A percentile compares a stretch with the other conserved stretches of the same genome.
These are phyloP conservation scores for Patella ulyssiponensis DNA, from an alignment of 2,888 invertebrate genomes.

Conservation along the genomic window DNA sequence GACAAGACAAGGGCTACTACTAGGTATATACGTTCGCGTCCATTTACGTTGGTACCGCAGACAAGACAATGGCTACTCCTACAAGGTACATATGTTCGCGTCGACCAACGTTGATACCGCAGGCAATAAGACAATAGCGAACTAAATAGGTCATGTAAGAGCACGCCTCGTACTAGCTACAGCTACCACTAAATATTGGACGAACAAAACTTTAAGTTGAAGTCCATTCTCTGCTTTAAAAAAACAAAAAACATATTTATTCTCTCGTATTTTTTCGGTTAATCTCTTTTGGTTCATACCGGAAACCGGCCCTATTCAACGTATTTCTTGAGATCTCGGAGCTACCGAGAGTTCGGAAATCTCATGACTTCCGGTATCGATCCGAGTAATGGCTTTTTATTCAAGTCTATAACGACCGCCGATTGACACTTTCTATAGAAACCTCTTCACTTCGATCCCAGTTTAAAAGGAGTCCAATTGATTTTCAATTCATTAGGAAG, in stretches of 20 bases:
- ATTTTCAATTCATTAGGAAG: background rate
- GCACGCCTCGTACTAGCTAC: no score
- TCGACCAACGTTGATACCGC: no score
- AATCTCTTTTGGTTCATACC: background rate
- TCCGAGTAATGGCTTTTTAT: slow-evolving; percentile 2
- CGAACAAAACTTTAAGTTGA: no score
- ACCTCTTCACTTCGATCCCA: background rate
- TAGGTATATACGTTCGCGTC: no score
- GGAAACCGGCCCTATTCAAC: background rate
- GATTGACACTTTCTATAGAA: background rate
- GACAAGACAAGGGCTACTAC: no score
- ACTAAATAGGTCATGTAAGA: no score
- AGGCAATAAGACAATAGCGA: no score
- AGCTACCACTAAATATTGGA: no score
- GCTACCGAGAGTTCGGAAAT: slow-evolving; percentile 9
- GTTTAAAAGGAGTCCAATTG: slow-evolving; percentile 5
- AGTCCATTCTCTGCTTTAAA: no score
- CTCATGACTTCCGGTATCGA: slow-evolving; percentile 5
- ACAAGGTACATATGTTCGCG: no score
- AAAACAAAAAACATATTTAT: background rate
- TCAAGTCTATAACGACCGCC: background rate
- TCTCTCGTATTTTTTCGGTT: background rate
- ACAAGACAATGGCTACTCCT: no score
- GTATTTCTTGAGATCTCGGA: slow-evolving; percentile 11
- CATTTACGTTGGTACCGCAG: no score